Base-by-base conservation (phyloP, 30 jellyfish, hydroid and myxozoan genomes). In the Pelagia noctiluca region DNA sequence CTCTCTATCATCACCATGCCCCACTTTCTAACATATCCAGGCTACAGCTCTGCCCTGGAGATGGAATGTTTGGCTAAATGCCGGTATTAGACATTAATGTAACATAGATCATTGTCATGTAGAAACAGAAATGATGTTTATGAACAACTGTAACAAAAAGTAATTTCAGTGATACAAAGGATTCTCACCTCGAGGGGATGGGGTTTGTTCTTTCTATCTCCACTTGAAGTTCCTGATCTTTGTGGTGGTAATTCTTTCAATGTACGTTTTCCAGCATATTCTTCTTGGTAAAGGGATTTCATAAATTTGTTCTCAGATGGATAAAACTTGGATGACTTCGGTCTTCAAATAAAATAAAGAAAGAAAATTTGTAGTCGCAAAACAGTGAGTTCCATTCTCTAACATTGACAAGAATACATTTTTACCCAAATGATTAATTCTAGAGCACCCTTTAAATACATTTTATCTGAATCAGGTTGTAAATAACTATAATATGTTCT, bases 161-260 rank as follows among this genome's bases (percentile, higher is more conserved):
- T n/a, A 53, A 53, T 53, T 7, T 13, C 18, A 16, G 19, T 30
- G 78, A 64, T 35, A 31, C 18, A 0, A 31, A 33, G 19, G 33
- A 16, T 22, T 0, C 75, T n/a, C 61, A 85, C 96, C 90, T 85
- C 78, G 4, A 62, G 57, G 52, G 96, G 96, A 47, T 87, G 96
- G 4, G 96, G 96, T 8, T 87, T 87, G 35, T 87, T 87, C 35
- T 83, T 61, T 26, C 86, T 87, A 28, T 71, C 48, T 1, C 84
- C 88, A 36, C 78, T 60, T 8, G 82, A 86, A 5, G 84, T 47
- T 57, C 82, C 92, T 26, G 87, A 38, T 46, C 90, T 76, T 37
- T 13, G 35, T 10, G 74, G 35, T 10, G 74, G 84, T 24, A 38
- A 30, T 54, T 61, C 80, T 32, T 35, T 53, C 2, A 2, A 7